A percentile compares a stretch with the other conserved stretches of the same genome.
Conservation (phyloP, 2,888 invertebrate genomes). For the Drosophila gaucha region DNA sequence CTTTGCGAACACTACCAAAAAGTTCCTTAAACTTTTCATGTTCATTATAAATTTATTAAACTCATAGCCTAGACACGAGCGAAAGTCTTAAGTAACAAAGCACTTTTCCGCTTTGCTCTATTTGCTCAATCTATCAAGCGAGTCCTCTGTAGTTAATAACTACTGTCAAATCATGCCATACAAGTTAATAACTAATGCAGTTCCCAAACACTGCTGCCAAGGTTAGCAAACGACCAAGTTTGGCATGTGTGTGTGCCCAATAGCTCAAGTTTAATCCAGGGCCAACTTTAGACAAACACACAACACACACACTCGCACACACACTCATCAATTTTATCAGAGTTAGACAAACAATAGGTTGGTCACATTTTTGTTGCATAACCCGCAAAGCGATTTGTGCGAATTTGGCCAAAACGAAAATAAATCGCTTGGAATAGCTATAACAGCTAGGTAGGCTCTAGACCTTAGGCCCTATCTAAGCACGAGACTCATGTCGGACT, state of each 20-base stretch:
- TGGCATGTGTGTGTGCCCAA: conserved; percentile 27
- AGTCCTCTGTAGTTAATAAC: conserved; percentile 41
- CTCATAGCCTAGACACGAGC: not conserved
- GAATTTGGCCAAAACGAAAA: conserved; percentile 46
- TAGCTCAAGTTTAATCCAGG: conserved; percentile 66
- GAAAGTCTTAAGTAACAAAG: not conserved
- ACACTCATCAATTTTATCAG: conserved; percentile 59
- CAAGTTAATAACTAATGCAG: conserved; percentile 29
- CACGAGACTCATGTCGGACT: conserved; percentile 72
- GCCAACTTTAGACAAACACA: conserved; percentile 41
- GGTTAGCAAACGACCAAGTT: conserved; percentile 27
- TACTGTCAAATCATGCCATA: conserved; percentile 21
- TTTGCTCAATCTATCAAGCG: conserved; percentile 45
- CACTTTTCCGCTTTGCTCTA: conserved; percentile 18
- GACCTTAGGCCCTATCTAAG: conserved; percentile 55
- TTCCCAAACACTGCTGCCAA: conserved; percentile 38
- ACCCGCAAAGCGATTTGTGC: conserved; percentile 27
- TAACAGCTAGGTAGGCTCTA: conserved; percentile 20
- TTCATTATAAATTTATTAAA: too few relatives aligned
- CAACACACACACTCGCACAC: conserved; percentile 11
- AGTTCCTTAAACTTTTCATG: too few relatives aligned
- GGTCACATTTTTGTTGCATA: conserved; percentile 73
- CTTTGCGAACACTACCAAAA: not conserved
- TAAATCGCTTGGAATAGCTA: conserved; percentile 18
- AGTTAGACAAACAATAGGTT: conserved; percentile 35